phyloP scores from a whole-genome alignment of 2,113 vertebrate genomes.

The Lampris incognitus region DNA sequence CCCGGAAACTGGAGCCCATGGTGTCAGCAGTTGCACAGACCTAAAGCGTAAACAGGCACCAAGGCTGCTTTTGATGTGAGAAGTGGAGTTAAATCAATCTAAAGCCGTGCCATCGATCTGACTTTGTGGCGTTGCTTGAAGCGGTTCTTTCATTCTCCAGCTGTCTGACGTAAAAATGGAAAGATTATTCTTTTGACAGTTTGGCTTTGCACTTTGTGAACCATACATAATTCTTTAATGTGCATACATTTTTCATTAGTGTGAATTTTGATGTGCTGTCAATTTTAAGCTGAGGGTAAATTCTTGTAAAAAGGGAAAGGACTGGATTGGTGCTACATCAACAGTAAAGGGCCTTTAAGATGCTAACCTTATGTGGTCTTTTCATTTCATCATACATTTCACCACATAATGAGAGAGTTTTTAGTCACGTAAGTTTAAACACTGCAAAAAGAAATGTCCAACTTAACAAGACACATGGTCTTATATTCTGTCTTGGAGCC shows the following conservation, averaged over 20 bases:
- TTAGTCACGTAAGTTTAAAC: slow-evolving; percentile 20
- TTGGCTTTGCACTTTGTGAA: slow-evolving; percentile 44
- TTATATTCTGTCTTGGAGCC: too few relatives aligned
- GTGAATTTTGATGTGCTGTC: slow-evolving; percentile 34
- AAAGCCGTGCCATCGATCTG: slow-evolving; percentile 4
- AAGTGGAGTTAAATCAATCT: neutral
- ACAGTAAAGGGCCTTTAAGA: slow-evolving; percentile 47
- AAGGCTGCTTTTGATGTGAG: neutral
- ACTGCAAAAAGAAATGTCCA: slow-evolving; percentile 18
- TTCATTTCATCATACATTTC: neutral
- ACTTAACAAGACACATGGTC: slow-evolving; percentile 3
- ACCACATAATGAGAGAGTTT: slow-evolving; percentile 28
- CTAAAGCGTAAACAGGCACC: too few relatives aligned
- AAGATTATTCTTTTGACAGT: slow-evolving; percentile 28
- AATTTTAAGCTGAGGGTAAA: slow-evolving; percentile 18
- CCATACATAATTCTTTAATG: slow-evolving; percentile 32
- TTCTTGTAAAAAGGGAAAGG: slow-evolving; percentile 9
- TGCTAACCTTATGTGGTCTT: slow-evolving; percentile 15
- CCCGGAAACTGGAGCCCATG: neutral
- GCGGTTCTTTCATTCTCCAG: slow-evolving; percentile 3
- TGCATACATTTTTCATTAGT: slow-evolving; percentile 28
- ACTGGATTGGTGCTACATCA: slow-evolving; percentile 28
- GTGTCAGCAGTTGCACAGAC: neutral
- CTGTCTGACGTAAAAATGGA: slow-evolving; percentile 21
- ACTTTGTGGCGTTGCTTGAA: slow-evolving; percentile 7